A percentile compares a stretch with the other conserved stretches of the same genome.
These are phyloP conservation scores for Prenolepis imparis DNA, from an alignment of 2,888 invertebrate genomes.

Conservation along the genomic window DNA sequence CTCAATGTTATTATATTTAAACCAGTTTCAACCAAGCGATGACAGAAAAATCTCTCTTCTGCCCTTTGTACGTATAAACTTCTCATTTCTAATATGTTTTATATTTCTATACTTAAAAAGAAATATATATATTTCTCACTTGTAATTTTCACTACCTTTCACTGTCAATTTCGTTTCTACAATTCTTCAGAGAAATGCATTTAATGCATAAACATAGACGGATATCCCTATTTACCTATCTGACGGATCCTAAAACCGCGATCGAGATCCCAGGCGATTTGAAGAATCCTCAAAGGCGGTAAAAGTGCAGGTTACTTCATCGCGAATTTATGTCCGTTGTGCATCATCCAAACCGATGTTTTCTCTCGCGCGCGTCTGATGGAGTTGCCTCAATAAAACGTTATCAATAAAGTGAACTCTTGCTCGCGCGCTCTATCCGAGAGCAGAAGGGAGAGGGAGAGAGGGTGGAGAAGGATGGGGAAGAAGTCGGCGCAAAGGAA, in stretches of 20 bases:
- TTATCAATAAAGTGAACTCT: constrained; percentile 73
- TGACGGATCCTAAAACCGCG: constrained; percentile 3
- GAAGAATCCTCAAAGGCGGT: constrained; percentile 40
- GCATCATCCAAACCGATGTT: constrained; percentile 29
- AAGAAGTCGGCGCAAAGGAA: background rate
- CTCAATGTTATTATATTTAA: background rate
- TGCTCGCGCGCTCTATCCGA: constrained; percentile 47
- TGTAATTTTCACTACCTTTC: background rate
- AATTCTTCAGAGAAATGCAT: constrained; percentile 12
- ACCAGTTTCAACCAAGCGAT: background rate
- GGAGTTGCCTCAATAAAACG: constrained; percentile 71
- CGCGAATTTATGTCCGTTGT: constrained; percentile 25
- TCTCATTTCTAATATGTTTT: background rate
- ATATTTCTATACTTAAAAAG: background rate
- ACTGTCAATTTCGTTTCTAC: constrained; percentile 1
- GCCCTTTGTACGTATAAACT: background rate
- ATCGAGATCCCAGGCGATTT: constrained; percentile 10
- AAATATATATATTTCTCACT: background rate
- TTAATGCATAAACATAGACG: constrained; percentile 6
- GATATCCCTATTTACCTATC: background rate
- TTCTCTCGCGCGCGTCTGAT: constrained; percentile 32
- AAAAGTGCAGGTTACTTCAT: constrained; percentile 40
- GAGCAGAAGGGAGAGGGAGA: background rate
- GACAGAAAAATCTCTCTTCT: background rate
- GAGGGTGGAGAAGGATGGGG: too few species aligned